Evolutionary conservation across 2,113 vertebrate species (phyloP), one percentile per base, ranked within the genome.

Genomic region (Probosciger aterrimus): DNA sequence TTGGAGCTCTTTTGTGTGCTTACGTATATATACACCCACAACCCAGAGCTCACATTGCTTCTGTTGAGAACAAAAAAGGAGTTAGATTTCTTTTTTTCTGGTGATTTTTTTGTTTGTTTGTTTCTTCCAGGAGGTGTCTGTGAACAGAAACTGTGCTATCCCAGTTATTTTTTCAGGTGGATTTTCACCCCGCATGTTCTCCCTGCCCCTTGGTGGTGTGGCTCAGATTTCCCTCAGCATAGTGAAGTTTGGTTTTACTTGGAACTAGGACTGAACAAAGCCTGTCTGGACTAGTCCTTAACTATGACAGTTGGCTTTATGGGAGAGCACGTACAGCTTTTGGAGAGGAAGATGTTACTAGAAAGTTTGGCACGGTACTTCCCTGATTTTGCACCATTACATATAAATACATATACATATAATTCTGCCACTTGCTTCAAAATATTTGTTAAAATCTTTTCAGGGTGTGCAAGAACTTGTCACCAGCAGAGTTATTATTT

Each of bases 31-130:
- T 33, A 39, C 4, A 64, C 22, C 10, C 4, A 6, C 18, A 55
- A n/a, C 79, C 24, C 31, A 64, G 39, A 0, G 2, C 24, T 49
- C 3, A 2, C 3, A n/a, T 35, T 0, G 0, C 22, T 73, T 75
- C 22, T 74, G 46, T 78, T 0, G 1, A 79, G 35, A 85, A 14
- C 12, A 64, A 70, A 60, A 31, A 41, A 28, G 16, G 44, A 63
- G 14, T 37, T 57, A 52, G 22, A 64, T 59, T n/a, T n/a, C 13
- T 9, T 9, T 79, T 82, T 74, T 81, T 53, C 11, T 28, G 11
- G 16, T 31, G 14, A 35, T 37, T 37, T 55, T 43, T n/a, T 76
- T 17, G 4, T 53, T 44, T 25, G 2, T 37, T 57, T 63, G 1
- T 84, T 75, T 73, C 8, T 62, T 73, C 7, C 13, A 28, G 5